Percentiles rank a stretch among this genome's conserved stretches.
These are phyloP conservation scores for Ascidia mentula DNA, from an alignment of 23 tunicate species.

Conservation along the genomic window DNA sequence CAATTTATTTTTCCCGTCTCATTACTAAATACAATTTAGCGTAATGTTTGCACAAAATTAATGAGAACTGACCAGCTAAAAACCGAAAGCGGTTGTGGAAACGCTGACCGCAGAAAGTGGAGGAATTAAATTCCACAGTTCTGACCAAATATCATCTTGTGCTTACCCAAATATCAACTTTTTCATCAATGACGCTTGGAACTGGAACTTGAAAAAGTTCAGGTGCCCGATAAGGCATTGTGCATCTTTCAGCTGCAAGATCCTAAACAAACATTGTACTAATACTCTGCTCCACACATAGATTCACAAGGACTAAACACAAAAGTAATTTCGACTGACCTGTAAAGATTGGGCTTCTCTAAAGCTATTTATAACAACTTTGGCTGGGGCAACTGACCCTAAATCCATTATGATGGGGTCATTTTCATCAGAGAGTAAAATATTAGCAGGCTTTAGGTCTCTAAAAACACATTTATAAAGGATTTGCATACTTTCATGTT, in stretches of 20 bases:
- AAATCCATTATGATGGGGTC: constrained; percentile 88
- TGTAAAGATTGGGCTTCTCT: constrained; percentile 82
- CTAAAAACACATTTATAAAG: too few relatives aligned
- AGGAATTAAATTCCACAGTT: too few relatives aligned
- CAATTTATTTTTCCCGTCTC: too few relatives aligned
- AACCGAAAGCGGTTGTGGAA: too few relatives aligned
- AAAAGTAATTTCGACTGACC: constrained; percentile 10
- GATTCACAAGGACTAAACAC: neutral
- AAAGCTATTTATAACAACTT: constrained; percentile 48
- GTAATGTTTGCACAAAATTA: too few relatives aligned
- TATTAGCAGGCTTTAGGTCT: constrained; percentile 95
- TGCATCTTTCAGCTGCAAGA: constrained; percentile 86
- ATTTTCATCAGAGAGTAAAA: constrained; percentile 71
- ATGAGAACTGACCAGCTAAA: too few relatives aligned
- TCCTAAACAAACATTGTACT: constrained; percentile 38
- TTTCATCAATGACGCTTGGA: constrained; percentile 76
- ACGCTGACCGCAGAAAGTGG: too few relatives aligned
- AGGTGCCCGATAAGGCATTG: constrained; percentile 97
- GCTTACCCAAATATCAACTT: constrained; percentile 93
- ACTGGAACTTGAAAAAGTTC: constrained; percentile 86
- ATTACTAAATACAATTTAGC: too few relatives aligned
- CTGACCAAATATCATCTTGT: too few relatives aligned
- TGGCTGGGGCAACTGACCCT: constrained; percentile 76
- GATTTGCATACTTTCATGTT: too few relatives aligned
- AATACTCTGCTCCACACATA: neutral